phyloP scores from a whole-genome alignment of 1,140 invertebrate species.

The Pissodes strobi region DNA sequence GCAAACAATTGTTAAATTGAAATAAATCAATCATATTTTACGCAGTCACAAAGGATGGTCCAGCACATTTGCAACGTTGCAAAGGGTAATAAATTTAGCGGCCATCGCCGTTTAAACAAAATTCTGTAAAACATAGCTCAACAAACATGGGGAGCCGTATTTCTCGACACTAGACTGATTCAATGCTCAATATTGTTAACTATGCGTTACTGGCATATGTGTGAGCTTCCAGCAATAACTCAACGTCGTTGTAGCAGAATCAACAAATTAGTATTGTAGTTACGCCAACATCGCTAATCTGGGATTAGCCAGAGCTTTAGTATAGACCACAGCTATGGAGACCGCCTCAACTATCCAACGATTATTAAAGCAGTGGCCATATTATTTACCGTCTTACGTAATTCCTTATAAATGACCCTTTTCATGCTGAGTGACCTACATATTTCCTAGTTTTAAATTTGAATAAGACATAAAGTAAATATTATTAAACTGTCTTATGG shows the following conservation, averaged over 20 bases:
- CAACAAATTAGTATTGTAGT: constrained; percentile 57
- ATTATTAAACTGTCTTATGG: too few relatives aligned
- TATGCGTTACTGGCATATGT: constrained; percentile 45
- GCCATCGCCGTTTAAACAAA: constrained; percentile 25
- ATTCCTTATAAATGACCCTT: constrained; percentile 36
- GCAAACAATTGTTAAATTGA: too few relatives aligned
- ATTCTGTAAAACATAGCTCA: constrained; percentile 32
- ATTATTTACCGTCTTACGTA: constrained; percentile 36
- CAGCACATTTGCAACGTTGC: constrained; percentile 11
- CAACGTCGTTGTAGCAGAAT: constrained; percentile 55
- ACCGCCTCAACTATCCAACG: constrained; percentile 40
- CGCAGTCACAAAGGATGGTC: constrained; percentile 5
- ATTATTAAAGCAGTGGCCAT: constrained; percentile 37
- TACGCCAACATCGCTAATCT: constrained; percentile 56
- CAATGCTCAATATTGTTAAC: constrained; percentile 44
- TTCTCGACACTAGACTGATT: constrained; percentile 32
- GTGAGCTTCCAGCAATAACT: constrained; percentile 54
- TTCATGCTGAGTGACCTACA: constrained; percentile 17
- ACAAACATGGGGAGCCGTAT: constrained; percentile 31
- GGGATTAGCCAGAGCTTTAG: constrained; percentile 53
- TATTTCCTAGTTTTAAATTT: too few relatives aligned
- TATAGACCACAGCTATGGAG: constrained; percentile 50
- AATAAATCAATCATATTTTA: too few relatives aligned
- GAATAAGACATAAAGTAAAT: too few relatives aligned
- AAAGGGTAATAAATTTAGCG: constrained; percentile 21